Percentiles rank a stretch among this genome's conserved stretches.
Conservation (phyloP, 2,113 vertebrate species). For the Casuarius casuarius region DNA sequence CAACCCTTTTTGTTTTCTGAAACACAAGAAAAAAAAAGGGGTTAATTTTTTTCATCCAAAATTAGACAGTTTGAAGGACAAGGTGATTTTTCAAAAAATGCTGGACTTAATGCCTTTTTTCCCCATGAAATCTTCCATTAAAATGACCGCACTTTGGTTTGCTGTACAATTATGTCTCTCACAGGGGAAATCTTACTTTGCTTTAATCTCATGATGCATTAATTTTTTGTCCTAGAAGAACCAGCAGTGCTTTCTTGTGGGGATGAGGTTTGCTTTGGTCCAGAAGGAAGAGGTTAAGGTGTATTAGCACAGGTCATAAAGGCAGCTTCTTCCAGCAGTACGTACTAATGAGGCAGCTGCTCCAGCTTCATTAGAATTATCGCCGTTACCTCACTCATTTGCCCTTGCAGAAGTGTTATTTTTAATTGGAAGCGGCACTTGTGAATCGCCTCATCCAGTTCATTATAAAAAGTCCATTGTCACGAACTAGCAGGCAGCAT, state of each 20-base stretch:
- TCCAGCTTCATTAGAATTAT: background rate
- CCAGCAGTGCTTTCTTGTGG: background rate
- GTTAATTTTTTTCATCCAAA: background rate
- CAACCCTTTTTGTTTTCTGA: background rate
- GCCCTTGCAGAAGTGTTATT: constrained; percentile 11
- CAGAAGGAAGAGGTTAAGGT: background rate
- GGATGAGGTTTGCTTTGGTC: background rate
- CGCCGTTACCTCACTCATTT: background rate
- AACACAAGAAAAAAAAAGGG: background rate
- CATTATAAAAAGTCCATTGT: background rate
- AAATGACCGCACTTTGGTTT: background rate
- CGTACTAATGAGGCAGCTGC: background rate
- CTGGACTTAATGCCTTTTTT: background rate
- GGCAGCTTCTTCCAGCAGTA: background rate
- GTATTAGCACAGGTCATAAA: background rate
- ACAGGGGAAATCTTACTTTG: background rate
- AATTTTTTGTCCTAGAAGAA: background rate
- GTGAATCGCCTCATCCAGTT: background rate
- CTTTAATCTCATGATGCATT: background rate
- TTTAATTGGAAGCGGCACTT: constrained; percentile 43
- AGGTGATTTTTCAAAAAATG: background rate
- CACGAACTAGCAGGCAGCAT: background rate
- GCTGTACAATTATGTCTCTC: background rate
- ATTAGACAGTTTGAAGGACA: background rate
- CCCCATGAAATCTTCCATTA: background rate